Evolutionary conservation across 2,113 vertebrate species (phyloP).

Genomic region (Oxygymnocypris stewartii): DNA sequence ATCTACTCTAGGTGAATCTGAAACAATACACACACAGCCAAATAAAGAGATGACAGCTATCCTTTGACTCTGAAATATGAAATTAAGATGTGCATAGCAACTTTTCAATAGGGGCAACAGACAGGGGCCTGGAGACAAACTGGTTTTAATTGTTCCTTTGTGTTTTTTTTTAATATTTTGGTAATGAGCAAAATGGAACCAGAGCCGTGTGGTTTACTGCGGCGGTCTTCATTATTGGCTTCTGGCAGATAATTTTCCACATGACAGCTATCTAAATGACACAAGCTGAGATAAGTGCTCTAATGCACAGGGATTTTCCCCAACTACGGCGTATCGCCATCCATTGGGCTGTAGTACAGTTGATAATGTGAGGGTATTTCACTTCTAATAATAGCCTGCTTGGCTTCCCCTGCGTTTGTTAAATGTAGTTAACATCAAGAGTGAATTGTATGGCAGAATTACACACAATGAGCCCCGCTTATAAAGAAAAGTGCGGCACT

Average conservation of each 20-base stretch:
- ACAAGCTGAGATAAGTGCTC: conserved; percentile 69
- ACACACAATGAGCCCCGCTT: conserved; percentile 48
- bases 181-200: conserved; percentile 41
- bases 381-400: conserved; percentile 72
- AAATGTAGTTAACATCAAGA: conserved; percentile 63
- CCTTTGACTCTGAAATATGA: not conserved
- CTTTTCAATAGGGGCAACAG: conserved; percentile 28
- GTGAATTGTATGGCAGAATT: conserved; percentile 52
- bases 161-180: conserved; percentile 25
- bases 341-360: conserved; percentile 65
- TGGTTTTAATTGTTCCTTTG: conserved; percentile 13
- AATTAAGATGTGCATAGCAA: not conserved
- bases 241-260: conserved; percentile 61
- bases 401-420: conserved; percentile 58
- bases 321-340: conserved; percentile 66
- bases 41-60: conserved; percentile 27
- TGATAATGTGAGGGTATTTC: conserved; percentile 72
- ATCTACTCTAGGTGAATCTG: conserved; percentile 4
- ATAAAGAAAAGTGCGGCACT: conserved; percentile 56
- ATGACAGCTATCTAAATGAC: conserved; percentile 65
- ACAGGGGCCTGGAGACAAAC: conserved; percentile 28
- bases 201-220: conserved; percentile 48
- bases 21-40: conserved; percentile 12
- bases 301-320: conserved; percentile 70
- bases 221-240: conserved; percentile 53